Evolutionary conservation across 2,888 invertebrate species (phyloP), one percentile per base, ranked within the genome.

Genomic region (Strigamia maritima): DNA sequence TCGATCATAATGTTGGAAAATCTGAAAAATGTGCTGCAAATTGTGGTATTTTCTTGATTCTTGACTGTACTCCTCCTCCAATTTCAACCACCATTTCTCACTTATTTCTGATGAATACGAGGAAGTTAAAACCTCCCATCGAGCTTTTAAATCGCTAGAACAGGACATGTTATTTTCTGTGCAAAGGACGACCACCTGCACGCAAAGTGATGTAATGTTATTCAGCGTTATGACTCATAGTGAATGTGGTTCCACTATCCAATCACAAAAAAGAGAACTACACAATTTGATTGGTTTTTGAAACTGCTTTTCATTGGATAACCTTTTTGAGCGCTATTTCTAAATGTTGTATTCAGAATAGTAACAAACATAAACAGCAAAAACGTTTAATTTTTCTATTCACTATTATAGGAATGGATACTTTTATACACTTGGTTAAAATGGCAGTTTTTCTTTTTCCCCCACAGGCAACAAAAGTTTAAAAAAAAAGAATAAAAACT

Each of bases 61-160:
- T 6, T 19, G 16, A 76, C 35, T 38, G 22, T 76, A 76, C 38
- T 40, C 76, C 14, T 40, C 24, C 8, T 76, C 40, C 14, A 76
- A 38, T 40, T 14, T 76, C 7, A 14, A 14, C 76, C 76, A 76
- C 76, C 76, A 76, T 76, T 76, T 76, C n/a, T 19, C 38, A 24
- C 76, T 19, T 40, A 76, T 38, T 38, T 76, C 76, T 3, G 76
- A 76, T 38, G 76, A 14, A 38, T 38, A 40, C 16, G 16, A 6
- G 4, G 24, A 4, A 2, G 38, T 24, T 40, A 76, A 40, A 38
- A n/a, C 12, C 24, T 76, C 76, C 76, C 76, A 76, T 75, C 75
- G 12, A 35, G 75, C 75, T 75, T 75, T 75, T 26, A 75, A 12
- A 75, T 35, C 19, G 10, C 22, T 6, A 8, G 28, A 75, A 28